Base-by-base conservation (phyloP, 2,797 vertebrate genomes). In the Oreortyx pictus region DNA sequence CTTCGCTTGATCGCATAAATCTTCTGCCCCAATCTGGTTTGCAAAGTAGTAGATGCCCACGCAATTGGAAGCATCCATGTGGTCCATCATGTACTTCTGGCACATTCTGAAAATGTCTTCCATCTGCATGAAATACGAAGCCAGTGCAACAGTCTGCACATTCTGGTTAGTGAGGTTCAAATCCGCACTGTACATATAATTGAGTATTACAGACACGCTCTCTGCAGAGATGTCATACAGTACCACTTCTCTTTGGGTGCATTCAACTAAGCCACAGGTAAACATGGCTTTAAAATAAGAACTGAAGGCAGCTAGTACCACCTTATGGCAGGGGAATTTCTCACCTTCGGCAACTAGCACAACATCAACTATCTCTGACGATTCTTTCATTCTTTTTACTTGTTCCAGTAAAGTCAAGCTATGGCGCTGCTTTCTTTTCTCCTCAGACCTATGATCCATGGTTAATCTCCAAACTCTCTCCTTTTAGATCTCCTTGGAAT, bases 221-320 rank as follows among this genome's bases (percentile, higher is more conserved):
- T 98, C 98, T 22, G 99, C 98, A 0, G 98, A 97, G 61, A 98
- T 97, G 93, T 99, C 99, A 8, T 97, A 97, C 41, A 99, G 97
- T 16, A 97, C 93, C 64, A 99, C 98, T 67, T 99, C 98, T 59
- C 96, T 98, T 87, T 97, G 98, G 23, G 82, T 89, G 88, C 99
- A 99, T 92, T 99, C 99, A 1, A 97, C 98, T 74, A 99, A 96
- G 74, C 99, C 99, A 27, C 99, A 99, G 47, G 98, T 99, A 94
- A 99, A 99, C 99, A 99, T 99, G 11, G 98, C 99, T 57, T 97
- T 98, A 96, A 99, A 99, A 91, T 99, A 99, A n/a, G 99, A 98
- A 65, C 99, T 99, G 93, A 99, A 99, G 15, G 99, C 98, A 6
- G 99, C 98, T 35, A 99, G 97, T 25, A 99, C 97, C 5, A 99